These are phyloP conservation scores for Cerastis rubricosa DNA, from an alignment of 2,888 invertebrate species.

Conservation along the genomic window DNA sequence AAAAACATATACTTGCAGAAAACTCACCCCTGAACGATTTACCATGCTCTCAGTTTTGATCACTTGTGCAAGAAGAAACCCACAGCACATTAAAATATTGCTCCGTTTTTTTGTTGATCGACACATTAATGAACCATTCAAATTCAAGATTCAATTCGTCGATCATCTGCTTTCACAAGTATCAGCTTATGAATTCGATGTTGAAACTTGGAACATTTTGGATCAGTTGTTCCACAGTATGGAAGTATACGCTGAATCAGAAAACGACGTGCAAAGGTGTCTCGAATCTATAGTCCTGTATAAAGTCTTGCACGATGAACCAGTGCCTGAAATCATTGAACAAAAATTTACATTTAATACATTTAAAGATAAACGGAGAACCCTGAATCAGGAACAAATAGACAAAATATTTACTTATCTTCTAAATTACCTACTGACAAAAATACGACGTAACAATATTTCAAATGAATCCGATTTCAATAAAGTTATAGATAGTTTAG, in stretches of 20 bases:
- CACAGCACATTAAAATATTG: constrained; percentile 71
- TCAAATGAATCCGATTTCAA: constrained; percentile 69
- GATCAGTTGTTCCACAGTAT: constrained; percentile 81
- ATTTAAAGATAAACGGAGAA: constrained; percentile 46
- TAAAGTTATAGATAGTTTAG: constrained; percentile 60
- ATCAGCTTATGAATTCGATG: constrained; percentile 71
- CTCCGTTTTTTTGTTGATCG: constrained; percentile 78
- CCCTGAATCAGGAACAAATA: constrained; percentile 73
- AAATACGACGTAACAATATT: constrained; percentile 65
- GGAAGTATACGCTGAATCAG: constrained; percentile 80
- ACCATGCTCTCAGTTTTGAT: constrained; percentile 76
- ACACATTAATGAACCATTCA: constrained; percentile 83
- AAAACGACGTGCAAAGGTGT: constrained; percentile 77
- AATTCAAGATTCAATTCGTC: constrained; percentile 80
- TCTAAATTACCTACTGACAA: constrained; percentile 63
- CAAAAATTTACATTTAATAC: constrained; percentile 4
- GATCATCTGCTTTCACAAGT: constrained; percentile 73
- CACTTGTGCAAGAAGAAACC: constrained; percentile 71
- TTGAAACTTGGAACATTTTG: constrained; percentile 77
- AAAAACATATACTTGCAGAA: constrained; percentile 77
- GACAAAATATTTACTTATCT: constrained; percentile 78
- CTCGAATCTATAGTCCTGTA: constrained; percentile 77
- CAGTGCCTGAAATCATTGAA: constrained; percentile 75
- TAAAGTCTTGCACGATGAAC: constrained; percentile 58
- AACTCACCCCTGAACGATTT: constrained; percentile 76